Evolutionary conservation across 2,113 vertebrate genomes (phyloP).

Genomic region (Rhineura floridana): DNA sequence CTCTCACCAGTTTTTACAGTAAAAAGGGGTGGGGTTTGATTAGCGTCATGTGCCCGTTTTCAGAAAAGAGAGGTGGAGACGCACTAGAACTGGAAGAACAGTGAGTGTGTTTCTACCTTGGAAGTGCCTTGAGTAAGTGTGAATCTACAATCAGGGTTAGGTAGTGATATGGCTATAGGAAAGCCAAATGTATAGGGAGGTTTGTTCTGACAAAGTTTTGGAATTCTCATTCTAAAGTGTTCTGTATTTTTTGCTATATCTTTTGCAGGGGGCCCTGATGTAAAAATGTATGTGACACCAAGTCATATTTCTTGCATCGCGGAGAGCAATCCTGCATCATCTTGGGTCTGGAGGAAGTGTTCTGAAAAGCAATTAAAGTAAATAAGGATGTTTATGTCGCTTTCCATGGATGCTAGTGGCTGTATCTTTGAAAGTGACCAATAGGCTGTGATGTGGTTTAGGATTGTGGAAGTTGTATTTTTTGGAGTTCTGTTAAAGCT

Average conservation of each 20-base stretch:
- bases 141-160: not conserved
- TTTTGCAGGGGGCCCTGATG: conserved; percentile 71
- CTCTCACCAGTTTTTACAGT: too few species aligned
- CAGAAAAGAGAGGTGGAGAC: too few species aligned
- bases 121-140: not conserved
- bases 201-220: not conserved
- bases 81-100: too few species aligned
- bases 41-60: too few species aligned
- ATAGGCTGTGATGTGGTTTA: not conserved
- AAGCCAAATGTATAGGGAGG: not conserved
- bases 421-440: not conserved
- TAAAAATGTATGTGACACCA: conserved; percentile 47
- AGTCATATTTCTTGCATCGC: conserved; percentile 70
- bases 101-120: too few species aligned
- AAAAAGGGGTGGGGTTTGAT: too few species aligned
- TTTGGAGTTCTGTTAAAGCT: not conserved
- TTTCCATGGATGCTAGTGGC: not conserved
- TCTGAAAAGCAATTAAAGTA: conserved; percentile 70
- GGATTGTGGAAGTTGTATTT: too few species aligned
- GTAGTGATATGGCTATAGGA: not conserved
- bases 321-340: conserved; percentile 72
- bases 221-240: conserved; percentile 3
- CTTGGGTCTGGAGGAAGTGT: conserved; percentile 78
- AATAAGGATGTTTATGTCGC: conserved; percentile 40
- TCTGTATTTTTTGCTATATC: not conserved